phyloP scores from a whole-genome alignment of 2,113 vertebrate genomes.

The Dermatemys mawii region DNA sequence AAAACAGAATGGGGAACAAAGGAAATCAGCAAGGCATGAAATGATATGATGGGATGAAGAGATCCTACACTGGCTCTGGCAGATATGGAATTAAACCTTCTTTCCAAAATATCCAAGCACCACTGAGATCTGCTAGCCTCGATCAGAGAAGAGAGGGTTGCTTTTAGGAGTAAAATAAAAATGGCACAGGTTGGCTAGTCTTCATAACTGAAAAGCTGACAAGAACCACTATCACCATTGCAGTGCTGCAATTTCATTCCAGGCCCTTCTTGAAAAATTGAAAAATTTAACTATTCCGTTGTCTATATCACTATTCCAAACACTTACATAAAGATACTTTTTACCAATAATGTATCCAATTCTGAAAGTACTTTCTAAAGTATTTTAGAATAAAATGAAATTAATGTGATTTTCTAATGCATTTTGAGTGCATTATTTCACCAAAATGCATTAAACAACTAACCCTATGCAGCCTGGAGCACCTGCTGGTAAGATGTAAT shows the following conservation, averaged over 20 bases:
- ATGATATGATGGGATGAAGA: neutral
- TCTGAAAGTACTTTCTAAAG: neutral
- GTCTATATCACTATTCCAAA: accelerated
- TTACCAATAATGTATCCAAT: neutral
- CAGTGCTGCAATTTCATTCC: neutral
- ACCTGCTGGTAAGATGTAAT: neutral
- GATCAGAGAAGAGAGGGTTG: neutral
- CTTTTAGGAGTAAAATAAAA: neutral
- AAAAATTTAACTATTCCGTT: neutral
- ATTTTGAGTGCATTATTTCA: neutral
- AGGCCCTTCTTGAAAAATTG: neutral
- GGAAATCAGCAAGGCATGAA: neutral
- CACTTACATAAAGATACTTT: neutral
- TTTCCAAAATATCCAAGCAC: neutral
- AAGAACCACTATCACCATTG: neutral
- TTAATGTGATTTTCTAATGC: neutral
- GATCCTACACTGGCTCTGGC: neutral
- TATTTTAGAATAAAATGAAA: neutral
- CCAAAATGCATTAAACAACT: neutral
- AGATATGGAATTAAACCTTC: neutral
- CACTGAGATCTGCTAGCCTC: neutral
- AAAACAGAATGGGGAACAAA: accelerated
- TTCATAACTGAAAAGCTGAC: neutral
- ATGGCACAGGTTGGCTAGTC: accelerated
- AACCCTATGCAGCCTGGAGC: neutral